Conservation (phyloP, 2,888 invertebrate genomes). For the Mellilla xanthometata region DNA sequence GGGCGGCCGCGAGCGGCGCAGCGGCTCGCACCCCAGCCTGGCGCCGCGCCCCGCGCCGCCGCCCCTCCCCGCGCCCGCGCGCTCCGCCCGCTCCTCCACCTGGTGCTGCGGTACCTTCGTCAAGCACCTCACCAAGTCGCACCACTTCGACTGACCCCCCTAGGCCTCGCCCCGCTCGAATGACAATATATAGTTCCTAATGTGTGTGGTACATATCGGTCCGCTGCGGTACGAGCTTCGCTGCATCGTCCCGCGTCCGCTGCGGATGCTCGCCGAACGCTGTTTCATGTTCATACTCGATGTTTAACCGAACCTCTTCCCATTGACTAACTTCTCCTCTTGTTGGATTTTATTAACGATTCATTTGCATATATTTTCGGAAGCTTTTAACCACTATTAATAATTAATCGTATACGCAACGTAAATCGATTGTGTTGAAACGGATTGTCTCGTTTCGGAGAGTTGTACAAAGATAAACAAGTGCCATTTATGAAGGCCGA, state of each 20-base stretch:
- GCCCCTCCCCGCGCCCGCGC: conserved; percentile 45
- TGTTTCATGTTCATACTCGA: conserved; percentile 41
- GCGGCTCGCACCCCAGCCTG: conserved; percentile 62
- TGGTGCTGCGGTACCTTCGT: conserved; percentile 93
- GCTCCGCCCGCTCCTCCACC: conserved; percentile 84
- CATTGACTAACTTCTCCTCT: conserved; percentile 51
- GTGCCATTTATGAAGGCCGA: conserved; percentile 46
- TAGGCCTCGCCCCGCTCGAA: conserved; percentile 41
- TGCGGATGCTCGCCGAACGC: conserved; percentile 44
- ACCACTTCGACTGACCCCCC: conserved; percentile 86
- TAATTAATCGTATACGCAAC: conserved; percentile 13
- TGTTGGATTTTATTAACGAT: conserved; percentile 29
- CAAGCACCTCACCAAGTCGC: conserved; percentile 89
- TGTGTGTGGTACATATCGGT: conserved; percentile 36
- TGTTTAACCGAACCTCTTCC: conserved; percentile 54
- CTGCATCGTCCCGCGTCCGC: conserved; percentile 33
- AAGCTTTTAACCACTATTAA: conserved; percentile 24
- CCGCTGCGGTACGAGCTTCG: conserved; percentile 25
- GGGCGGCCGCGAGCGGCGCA: conserved; percentile 58
- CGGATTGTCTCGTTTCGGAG: conserved; percentile 20
- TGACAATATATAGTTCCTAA: conserved; percentile 37
- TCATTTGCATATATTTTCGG: conserved; percentile 37
- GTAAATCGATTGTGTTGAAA: conserved; percentile 22
- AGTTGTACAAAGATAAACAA: conserved; percentile 33
- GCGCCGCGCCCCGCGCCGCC: conserved; percentile 32